phyloP scores from a whole-genome alignment of 1,140 invertebrate species.

The Drosophila sp. region DNA sequence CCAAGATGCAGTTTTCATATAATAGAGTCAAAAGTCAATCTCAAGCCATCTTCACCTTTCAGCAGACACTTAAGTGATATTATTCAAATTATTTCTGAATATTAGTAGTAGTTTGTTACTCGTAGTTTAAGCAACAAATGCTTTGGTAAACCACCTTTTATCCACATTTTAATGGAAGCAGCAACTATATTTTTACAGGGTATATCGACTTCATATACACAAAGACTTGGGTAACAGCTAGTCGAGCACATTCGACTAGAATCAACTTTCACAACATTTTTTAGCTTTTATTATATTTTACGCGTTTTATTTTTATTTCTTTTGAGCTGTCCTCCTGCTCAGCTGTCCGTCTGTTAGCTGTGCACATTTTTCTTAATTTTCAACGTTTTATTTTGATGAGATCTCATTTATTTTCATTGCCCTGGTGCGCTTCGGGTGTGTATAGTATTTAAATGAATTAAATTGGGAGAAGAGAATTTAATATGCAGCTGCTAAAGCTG shows the following conservation, averaged over 20 bases:
- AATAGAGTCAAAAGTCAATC: too few relatives aligned
- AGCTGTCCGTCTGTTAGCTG: constrained; percentile 27
- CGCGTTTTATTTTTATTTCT: constrained; percentile 32
- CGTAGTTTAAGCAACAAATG: too few relatives aligned
- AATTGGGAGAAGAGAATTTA: constrained; percentile 40
- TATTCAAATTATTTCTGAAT: too few relatives aligned
- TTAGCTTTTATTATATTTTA: constrained; percentile 18
- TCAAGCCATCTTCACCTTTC: too few relatives aligned
- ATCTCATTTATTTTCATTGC: constrained; percentile 80
- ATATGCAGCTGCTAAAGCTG: constrained; percentile 35
- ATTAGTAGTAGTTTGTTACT: too few relatives aligned
- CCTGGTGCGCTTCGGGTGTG: constrained; percentile 7
- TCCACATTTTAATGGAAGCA: neutral
- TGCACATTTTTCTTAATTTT: constrained; percentile 79
- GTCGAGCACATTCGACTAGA: constrained; percentile 4
- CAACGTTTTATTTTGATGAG: constrained; percentile 80
- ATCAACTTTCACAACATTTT: neutral
- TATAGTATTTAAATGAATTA: constrained; percentile 55
- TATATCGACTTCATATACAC: too few relatives aligned
- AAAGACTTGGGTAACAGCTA: neutral
- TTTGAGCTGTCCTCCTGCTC: constrained; percentile 45
- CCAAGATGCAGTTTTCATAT: too few relatives aligned
- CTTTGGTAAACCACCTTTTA: too few relatives aligned
- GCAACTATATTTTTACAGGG: too few relatives aligned
- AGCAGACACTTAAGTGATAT: too few relatives aligned